Conservation (phyloP, 2,113 vertebrate species). For the Nanger granti region DNA sequence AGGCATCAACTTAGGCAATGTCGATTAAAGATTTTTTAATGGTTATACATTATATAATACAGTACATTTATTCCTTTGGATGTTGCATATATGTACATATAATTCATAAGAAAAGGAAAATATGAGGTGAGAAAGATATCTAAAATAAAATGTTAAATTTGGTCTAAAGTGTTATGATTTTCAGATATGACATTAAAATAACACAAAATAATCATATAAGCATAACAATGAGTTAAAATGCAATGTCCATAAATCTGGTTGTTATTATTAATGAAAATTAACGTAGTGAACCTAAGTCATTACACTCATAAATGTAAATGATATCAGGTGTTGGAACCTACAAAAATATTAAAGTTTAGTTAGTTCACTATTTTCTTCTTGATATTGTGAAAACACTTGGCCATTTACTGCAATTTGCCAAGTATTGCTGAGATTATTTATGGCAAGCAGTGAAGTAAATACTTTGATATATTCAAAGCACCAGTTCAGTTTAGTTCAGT, state of each 20-base stretch:
- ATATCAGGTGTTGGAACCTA: not conserved
- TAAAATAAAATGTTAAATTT: not conserved
- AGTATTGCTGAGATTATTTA: not conserved
- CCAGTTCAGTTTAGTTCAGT: too few species aligned
- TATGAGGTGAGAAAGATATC: not conserved
- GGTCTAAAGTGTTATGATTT: not conserved
- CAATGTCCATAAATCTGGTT: slow-evolving; percentile 10
- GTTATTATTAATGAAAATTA: slow-evolving; percentile 43
- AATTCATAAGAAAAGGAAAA: not conserved
- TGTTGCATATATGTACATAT: not conserved
- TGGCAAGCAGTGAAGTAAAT: not conserved
- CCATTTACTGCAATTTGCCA: not conserved
- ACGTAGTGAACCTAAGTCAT: slow-evolving; percentile 3
- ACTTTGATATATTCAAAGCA: not conserved
- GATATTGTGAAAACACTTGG: not conserved
- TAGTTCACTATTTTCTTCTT: not conserved
- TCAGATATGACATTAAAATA: not conserved
- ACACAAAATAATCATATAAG: slow-evolving; percentile 12
- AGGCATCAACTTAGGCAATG: not conserved
- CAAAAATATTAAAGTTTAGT: slow-evolving; percentile 12
- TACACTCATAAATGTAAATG: slow-evolving; percentile 3
- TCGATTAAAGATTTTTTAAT: not conserved
- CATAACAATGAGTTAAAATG: not conserved
- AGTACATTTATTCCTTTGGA: not conserved
- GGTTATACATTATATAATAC: not conserved